Evolutionary conservation across 2,888 invertebrate genomes (phyloP).

Genomic region (Tenthredo scrophulariae): DNA sequence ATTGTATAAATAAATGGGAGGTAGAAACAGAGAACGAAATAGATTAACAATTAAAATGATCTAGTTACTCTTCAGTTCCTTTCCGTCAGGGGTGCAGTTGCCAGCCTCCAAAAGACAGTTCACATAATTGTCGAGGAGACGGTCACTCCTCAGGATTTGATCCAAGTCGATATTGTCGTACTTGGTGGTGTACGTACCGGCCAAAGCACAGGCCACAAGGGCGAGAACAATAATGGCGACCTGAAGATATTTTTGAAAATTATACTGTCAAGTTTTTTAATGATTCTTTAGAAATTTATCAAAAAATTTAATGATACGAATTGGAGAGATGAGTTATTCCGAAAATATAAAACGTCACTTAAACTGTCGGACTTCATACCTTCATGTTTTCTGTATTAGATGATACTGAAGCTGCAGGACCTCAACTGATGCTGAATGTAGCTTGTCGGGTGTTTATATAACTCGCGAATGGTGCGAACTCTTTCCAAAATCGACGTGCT

Average conservation of each 20-base stretch:
- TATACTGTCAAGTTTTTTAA: background rate
- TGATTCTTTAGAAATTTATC: background rate
- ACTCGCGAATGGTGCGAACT: constrained; percentile 34
- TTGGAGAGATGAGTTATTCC: too few relatives aligned
- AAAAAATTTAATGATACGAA: background rate
- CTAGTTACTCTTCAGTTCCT: constrained; percentile 85
- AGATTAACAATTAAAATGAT: background rate
- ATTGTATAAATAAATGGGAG: background rate
- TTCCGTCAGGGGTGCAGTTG: constrained; percentile 85
- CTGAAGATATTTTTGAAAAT: constrained; percentile 57
- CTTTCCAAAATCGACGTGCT: constrained; percentile 2
- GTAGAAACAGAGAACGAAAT: background rate
- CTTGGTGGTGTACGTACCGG: constrained; percentile 81
- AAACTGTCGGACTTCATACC: constrained; percentile 62
- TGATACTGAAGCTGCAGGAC: constrained; percentile 57
- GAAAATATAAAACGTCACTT: background rate
- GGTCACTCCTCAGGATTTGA: constrained; percentile 83
- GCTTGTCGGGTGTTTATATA: constrained; percentile 9
- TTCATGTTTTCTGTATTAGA: constrained; percentile 65
- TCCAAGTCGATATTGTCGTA: constrained; percentile 86
- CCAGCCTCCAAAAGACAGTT: constrained; percentile 84
- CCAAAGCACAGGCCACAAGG: constrained; percentile 63
- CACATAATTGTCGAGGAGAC: constrained; percentile 83
- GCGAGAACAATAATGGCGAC: constrained; percentile 67
- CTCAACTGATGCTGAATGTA: constrained; percentile 67